Evolutionary conservation across 2,797 vertebrate genomes (phyloP), one percentile per base, ranked within the genome.

Genomic region (Chaunax sp.): DNA sequence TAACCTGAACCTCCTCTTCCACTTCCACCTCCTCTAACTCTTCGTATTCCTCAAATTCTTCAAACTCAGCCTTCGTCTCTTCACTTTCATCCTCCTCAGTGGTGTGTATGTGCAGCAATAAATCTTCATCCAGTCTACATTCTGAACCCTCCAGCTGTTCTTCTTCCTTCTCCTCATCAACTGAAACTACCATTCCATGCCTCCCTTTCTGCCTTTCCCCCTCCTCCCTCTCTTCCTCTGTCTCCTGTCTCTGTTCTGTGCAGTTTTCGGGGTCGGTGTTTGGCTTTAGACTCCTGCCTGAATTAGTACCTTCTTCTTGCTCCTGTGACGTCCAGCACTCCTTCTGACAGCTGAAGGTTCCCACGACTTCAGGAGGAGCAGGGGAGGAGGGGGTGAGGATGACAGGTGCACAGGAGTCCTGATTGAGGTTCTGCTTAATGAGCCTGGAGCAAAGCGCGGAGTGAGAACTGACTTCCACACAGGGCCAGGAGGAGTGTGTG

Each of bases 341-440:
- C 1, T 0, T 13, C 47, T 15, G 28, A 25, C 22, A 20, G 20
- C 3, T 19, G 56, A 44, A 23, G 15, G 16, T 18, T 37, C n/a
- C 77, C 53, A 3, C 4, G 11, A 20, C 63, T 44, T 45, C 33
- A 46, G 73, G 69, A 49, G 47, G 44, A 46, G 49, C 19, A 15
- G 49, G 38, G 16, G 47, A 25, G 53, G 77, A 56, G 59, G 69
- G 19, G 1, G 78, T 63, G 44, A 71, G 26, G 35, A 66, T 60
- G 70, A 59, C 20, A 2, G 55, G 57, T 59, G 50, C 23, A 44
- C 9, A 30, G 14, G 66, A 22, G 50, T 76, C 68, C 52, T 28
- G 65, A 35, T 23, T 69, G 4, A 88, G 69, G 74, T 86, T 82
- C 64, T 92, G 86, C 59, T 91, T 72, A 0, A 86, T 77, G 43